A percentile compares a stretch with the other conserved stretches of the same genome.
These are phyloP conservation scores for Zelostemma sp. DNA, from an alignment of 1,140 invertebrate species.

Conservation along the genomic window DNA sequence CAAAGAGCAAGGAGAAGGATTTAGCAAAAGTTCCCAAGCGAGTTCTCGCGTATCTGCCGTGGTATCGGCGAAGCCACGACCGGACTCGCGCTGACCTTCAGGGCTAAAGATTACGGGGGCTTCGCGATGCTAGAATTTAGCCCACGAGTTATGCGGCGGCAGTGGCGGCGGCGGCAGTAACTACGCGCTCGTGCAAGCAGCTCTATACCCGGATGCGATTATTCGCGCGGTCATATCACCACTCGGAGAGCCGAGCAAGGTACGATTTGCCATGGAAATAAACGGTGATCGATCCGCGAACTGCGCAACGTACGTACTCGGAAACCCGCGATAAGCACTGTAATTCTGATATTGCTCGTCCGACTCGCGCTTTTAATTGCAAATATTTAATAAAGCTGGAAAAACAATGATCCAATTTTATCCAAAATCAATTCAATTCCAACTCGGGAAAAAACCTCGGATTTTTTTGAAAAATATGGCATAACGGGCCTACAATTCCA, in stretches of 20 bases:
- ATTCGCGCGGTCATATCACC: slow-evolving; percentile 39
- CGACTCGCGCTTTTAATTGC: no score
- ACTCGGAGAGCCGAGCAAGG: slow-evolving; percentile 15
- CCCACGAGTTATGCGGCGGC: slow-evolving; percentile 34
- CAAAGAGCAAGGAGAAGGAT: slow-evolving; percentile 25
- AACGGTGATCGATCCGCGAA: slow-evolving; percentile 33
- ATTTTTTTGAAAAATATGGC: no score
- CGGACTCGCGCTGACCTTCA: slow-evolving; percentile 60
- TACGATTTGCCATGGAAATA: slow-evolving; percentile 41
- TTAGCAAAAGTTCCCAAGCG: slow-evolving; percentile 50
- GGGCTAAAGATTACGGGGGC: slow-evolving; percentile 64
- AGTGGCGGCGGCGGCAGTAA: no score
- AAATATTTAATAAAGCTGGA: no score
- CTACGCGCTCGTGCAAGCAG: slow-evolving; percentile 27
- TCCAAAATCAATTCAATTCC: no score
- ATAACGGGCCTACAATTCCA: no score
- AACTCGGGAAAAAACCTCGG: no score
- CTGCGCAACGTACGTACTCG: slow-evolving; percentile 9
- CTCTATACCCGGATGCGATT: slow-evolving; percentile 40
- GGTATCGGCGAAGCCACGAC: slow-evolving; percentile 50
- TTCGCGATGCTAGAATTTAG: slow-evolving; percentile 58
- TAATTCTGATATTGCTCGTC: slow-evolving; percentile 21
- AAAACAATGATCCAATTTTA: no score
- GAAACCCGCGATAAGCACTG: slow-evolving; percentile 22
- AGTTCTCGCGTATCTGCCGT: slow-evolving; percentile 38